These are phyloP conservation scores for Barnardius zonarius DNA, from an alignment of 2,113 vertebrate species.

Conservation along the genomic window DNA sequence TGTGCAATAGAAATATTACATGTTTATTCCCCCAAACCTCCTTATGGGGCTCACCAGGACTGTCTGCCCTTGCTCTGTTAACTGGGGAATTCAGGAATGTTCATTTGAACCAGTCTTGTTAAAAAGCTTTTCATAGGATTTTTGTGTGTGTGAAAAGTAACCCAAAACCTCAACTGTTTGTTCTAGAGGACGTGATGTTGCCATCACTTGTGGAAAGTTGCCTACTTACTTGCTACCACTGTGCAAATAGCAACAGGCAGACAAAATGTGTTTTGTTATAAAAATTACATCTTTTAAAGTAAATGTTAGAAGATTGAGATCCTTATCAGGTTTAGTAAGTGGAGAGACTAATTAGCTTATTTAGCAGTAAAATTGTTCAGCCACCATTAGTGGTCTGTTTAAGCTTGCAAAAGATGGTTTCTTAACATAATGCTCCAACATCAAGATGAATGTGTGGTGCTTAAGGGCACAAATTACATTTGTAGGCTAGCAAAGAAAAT, in stretches of 20 bases:
- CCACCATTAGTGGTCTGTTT: not conserved
- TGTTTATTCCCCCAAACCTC: not conserved
- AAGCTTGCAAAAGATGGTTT: not conserved
- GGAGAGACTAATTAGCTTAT: not conserved
- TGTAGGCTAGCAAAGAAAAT: not conserved
- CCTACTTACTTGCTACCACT: not conserved
- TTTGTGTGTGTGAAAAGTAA: not conserved
- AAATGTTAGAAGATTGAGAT: not conserved
- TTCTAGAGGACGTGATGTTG: not conserved
- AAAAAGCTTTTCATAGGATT: not conserved
- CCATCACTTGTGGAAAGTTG: not conserved
- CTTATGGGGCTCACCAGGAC: not conserved
- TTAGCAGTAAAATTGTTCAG: not conserved
- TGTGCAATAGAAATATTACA: not conserved
- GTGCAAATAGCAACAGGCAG: not conserved
- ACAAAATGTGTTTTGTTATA: not conserved
- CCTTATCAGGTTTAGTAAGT: not conserved
- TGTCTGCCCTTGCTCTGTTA: not conserved
- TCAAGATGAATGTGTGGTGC: not conserved
- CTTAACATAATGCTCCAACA: not conserved
- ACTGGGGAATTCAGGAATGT: not conserved
- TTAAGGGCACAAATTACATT: not conserved
- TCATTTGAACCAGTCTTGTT: not conserved
- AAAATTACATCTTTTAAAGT: not conserved
- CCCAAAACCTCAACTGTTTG: rapidly evolving